Base-by-base conservation (phyloP, 2,888 invertebrate species). In the Glomeris marginata region DNA sequence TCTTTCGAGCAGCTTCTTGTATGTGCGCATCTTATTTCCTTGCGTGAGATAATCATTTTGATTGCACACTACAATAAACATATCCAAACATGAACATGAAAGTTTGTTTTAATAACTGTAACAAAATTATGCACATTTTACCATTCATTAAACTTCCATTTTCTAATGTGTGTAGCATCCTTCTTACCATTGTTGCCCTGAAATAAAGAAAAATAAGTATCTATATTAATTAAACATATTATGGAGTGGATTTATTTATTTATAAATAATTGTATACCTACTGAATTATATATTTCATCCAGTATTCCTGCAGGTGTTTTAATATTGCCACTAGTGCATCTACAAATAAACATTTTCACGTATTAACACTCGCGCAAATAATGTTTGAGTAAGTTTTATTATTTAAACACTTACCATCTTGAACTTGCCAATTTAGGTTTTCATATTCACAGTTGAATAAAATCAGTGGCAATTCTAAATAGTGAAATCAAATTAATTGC, bases 401-500 rank as follows among this genome's bases (percentile, higher is more conserved):
- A 51, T 33, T 22, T 8, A n/a, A 34, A 15, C 45, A 16, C 6
- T 45, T 38, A 47, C 50, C 72, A 22, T 58, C 44, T 50, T 66
- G 65, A 52, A 62, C 60, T 22, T 58, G 57, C 84, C 84, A 84
- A 0, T 70, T 57, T 1, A 68, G 56, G 13, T 66, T 63, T 41
- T 76, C 72, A 64, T 78, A 87, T n/a, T 77, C 70, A 57, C 84
- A 83, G 44, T 78, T 70, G 66, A 80, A 92, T 13, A 95, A 71
- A 67, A 86, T 86, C 33, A 95, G 68, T 0, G 94, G 92, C 1
- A 84, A 59, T 57, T 90, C 88, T 59, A 46, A 46, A 41, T 47
- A 15, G 38, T 36, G 49, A 34, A 33, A n/a, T 18, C 1, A 16
- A 28, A 16, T 16, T 41, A 16, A 8, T n/a, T n/a, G n/a, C n/a